Conservation (phyloP, 2,888 invertebrate genomes). For the Piscicola geometra region DNA sequence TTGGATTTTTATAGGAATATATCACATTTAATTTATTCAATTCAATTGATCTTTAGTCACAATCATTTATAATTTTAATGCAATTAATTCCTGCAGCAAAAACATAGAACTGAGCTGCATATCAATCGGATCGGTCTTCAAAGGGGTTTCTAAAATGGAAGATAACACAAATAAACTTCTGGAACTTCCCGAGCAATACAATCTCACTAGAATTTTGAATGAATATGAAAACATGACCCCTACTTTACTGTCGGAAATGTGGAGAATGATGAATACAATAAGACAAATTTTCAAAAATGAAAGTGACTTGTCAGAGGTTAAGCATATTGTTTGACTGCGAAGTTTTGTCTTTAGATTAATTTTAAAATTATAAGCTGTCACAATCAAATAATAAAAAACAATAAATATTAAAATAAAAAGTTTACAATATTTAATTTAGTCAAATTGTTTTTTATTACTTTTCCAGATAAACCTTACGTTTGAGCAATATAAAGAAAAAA, state of each 20-base stretch:
- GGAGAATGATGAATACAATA: slow-evolving; percentile 24
- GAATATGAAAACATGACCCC: slow-evolving; percentile 17
- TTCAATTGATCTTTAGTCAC: too few species aligned
- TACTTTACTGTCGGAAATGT: slow-evolving; percentile 12
- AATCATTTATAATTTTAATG: too few species aligned
- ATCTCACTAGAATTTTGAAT: slow-evolving; percentile 10
- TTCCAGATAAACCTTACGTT: slow-evolving; percentile 8
- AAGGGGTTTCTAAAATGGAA: slow-evolving; percentile 1
- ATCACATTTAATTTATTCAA: not conserved
- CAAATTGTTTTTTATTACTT: too few species aligned
- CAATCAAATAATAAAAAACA: too few species aligned
- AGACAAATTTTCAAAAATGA: slow-evolving; percentile 21
- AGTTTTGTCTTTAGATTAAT: too few species aligned
- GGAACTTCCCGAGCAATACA: slow-evolving; percentile 28
- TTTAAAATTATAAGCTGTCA: too few species aligned
- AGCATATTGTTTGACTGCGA: too few species aligned
- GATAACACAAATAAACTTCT: not conserved
- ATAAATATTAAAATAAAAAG: too few species aligned
- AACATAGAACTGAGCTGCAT: slow-evolving; percentile 19
- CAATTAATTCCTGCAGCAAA: not conserved
- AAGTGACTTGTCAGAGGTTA: slow-evolving; percentile 7
- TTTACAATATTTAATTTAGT: too few species aligned
- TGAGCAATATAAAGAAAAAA: slow-evolving; percentile 20
- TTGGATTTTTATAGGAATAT: too few species aligned
- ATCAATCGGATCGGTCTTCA: slow-evolving; percentile 28